Conservation (phyloP, 2,113 vertebrate genomes). For the Apaloderma vittatum region DNA sequence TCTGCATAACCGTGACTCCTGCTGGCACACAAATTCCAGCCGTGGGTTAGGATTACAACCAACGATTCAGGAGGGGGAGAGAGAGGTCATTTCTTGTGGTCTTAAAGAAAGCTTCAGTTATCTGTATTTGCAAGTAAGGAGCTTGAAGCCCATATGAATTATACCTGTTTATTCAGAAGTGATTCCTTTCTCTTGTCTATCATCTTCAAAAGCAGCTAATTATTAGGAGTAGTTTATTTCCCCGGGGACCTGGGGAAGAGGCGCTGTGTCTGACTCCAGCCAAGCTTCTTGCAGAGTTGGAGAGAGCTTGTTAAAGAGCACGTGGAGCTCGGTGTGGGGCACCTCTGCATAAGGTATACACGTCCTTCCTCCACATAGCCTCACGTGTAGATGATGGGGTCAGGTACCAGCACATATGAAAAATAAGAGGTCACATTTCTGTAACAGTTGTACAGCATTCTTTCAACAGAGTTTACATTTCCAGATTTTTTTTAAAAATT, state of each 20-base stretch:
- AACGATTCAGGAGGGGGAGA: not conserved
- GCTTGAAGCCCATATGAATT: not conserved
- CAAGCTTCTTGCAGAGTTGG: rapidly evolving
- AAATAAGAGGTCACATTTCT: not conserved
- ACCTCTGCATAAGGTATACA: not conserved
- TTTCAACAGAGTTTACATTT: not conserved
- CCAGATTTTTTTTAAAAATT: not conserved
- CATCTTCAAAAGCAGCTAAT: not conserved
- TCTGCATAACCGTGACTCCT: not conserved
- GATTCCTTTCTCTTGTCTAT: not conserved
- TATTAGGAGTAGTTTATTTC: not conserved
- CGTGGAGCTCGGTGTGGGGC: not conserved
- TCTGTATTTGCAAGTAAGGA: not conserved
- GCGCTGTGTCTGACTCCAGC: not conserved
- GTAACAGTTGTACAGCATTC: not conserved
- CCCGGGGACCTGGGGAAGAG: not conserved
- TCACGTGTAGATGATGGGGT: not conserved
- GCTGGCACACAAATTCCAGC: slow-evolving; percentile 1
- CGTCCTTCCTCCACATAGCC: not conserved
- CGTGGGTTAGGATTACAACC: not conserved
- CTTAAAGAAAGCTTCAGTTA: not conserved
- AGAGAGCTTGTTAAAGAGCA: not conserved
- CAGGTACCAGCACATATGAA: not conserved
- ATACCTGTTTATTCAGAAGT: not conserved
- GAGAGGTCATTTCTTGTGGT: not conserved